phyloP scores from a whole-genome alignment of 2,113 vertebrate genomes.

The Mesitornis unicolor region DNA sequence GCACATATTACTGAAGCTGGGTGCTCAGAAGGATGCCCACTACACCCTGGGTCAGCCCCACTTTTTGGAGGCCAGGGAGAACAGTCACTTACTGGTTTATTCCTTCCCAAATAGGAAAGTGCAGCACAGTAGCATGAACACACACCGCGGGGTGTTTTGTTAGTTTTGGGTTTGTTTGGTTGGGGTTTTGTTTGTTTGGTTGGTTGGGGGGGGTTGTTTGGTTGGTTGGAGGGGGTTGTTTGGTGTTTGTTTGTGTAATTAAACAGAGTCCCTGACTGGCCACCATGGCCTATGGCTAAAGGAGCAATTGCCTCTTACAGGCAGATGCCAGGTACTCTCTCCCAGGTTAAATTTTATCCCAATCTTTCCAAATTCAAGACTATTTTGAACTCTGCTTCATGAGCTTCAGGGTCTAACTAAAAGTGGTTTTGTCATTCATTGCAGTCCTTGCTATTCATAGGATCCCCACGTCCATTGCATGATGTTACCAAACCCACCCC shows the following conservation, averaged over 20 bases:
- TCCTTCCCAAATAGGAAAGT: not conserved
- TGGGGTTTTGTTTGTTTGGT: too few species aligned
- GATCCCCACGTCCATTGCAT: not conserved
- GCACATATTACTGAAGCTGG: not conserved
- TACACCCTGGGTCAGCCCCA: too few species aligned
- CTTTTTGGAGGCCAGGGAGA: not conserved
- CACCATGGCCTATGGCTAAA: not conserved
- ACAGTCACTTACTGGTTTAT: not conserved
- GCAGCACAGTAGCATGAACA: not conserved
- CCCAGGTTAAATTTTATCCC: not conserved
- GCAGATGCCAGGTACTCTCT: not conserved
- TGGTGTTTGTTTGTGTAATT: not conserved
- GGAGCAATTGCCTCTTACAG: not conserved
- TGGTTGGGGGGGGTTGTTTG: too few species aligned
- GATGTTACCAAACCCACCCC: not conserved
- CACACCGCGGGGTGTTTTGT: not conserved
- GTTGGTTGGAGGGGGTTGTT: too few species aligned
- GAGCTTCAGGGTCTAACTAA: not conserved
- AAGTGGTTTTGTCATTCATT: not conserved
- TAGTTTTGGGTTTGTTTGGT: not conserved
- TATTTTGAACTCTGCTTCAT: not conserved
- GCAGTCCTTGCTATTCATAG: not conserved
- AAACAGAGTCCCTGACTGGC: not conserved
- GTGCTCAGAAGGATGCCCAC: not conserved
- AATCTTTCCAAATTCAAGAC: not conserved